phyloP scores from a whole-genome alignment of 2,888 invertebrate genomes.

The Autographa pulchrina region DNA sequence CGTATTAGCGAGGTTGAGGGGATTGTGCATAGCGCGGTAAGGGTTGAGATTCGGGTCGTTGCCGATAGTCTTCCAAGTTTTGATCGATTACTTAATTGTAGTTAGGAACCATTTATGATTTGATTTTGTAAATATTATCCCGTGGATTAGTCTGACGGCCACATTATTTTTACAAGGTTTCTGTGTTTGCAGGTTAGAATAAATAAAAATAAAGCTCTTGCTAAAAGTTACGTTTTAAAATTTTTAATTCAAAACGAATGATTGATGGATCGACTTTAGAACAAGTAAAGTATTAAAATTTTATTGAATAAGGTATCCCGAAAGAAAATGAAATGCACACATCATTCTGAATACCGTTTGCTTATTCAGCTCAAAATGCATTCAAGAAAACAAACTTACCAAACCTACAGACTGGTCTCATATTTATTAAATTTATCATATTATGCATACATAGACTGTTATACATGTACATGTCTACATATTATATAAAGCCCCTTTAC shows the following conservation, averaged over 20 bases:
- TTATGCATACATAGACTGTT: background rate
- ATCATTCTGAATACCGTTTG: background rate
- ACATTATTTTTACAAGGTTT: too few relatives aligned
- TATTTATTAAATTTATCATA: conserved; percentile 1
- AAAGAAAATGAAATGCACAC: too few relatives aligned
- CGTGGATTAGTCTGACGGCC: background rate
- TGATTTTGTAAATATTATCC: background rate
- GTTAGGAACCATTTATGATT: background rate
- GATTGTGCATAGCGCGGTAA: conserved; percentile 42
- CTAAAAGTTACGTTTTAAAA: too few relatives aligned
- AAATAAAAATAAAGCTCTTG: too few relatives aligned
- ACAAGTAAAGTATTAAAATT: too few relatives aligned
- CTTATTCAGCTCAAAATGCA: background rate
- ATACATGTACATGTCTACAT: too few relatives aligned
- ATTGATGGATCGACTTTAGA: too few relatives aligned
- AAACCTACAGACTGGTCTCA: background rate
- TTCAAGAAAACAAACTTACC: background rate
- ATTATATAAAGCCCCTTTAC: conserved; percentile 32
- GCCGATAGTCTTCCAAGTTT: conserved; percentile 29
- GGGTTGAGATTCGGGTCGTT: conserved; percentile 38
- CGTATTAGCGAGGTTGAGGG: conserved; percentile 71
- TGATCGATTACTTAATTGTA: background rate
- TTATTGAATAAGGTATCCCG: too few relatives aligned
- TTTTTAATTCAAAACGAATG: too few relatives aligned
- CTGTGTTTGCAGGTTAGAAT: too few relatives aligned